phyloP scores from a whole-genome alignment of 2,113 vertebrate genomes.

The Gopherus flavomarginatus region DNA sequence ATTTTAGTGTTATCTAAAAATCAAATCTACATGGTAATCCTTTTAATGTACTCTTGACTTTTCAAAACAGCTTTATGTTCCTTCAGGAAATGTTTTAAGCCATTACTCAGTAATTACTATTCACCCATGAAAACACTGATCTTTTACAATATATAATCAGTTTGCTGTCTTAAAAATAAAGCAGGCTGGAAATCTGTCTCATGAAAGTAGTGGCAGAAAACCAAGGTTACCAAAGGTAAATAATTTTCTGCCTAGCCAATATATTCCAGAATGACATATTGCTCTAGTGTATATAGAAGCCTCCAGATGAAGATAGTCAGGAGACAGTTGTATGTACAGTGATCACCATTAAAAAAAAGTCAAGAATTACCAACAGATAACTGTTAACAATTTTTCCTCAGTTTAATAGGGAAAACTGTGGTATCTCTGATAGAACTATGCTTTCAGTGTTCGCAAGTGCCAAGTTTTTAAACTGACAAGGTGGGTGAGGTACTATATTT shows the following conservation, averaged over 20 bases:
- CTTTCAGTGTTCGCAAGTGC: neutral
- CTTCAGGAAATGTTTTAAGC: slow-evolving; percentile 89
- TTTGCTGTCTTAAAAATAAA: slow-evolving; percentile 70
- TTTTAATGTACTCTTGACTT: slow-evolving; percentile 92
- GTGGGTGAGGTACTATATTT: neutral
- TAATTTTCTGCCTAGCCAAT: neutral
- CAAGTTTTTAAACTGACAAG: neutral
- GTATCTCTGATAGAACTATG: neutral
- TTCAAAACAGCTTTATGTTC: slow-evolving; percentile 82
- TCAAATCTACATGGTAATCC: slow-evolving; percentile 92
- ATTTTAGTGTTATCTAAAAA: slow-evolving; percentile 94
- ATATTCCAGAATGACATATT: neutral
- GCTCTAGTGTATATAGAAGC: neutral
- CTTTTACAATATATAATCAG: slow-evolving; percentile 78
- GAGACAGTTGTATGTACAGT: neutral
- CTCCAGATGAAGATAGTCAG: neutral
- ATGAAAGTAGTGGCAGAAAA: slow-evolving; percentile 40
- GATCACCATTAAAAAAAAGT: neutral
- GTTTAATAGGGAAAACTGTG: neutral
- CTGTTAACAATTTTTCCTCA: neutral
- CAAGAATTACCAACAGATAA: neutral
- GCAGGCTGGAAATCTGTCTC: slow-evolving; percentile 60
- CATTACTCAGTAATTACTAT: slow-evolving; percentile 86
- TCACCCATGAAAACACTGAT: slow-evolving; percentile 83
- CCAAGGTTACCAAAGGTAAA: slow-evolving; percentile 53